Evolutionary conservation across 2,113 vertebrate genomes (phyloP).

Genomic region (Eurypyga helias): DNA sequence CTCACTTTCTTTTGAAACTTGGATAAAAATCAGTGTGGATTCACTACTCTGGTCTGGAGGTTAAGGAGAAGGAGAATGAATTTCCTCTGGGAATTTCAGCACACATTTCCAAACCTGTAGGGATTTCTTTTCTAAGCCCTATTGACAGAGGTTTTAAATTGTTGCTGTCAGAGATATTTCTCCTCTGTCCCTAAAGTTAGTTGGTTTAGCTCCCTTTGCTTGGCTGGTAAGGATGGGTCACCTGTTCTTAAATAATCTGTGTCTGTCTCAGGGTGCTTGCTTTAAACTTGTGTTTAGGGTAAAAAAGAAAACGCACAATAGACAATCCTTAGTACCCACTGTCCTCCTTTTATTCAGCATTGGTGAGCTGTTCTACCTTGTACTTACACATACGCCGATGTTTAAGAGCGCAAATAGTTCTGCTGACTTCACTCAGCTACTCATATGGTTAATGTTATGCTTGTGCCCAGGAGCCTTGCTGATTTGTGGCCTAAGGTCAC

Average conservation of each 20-base stretch:
- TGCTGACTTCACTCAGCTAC: neutral
- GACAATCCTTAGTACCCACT: neutral
- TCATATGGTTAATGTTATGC: constrained; percentile 26
- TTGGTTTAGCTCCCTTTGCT: neutral
- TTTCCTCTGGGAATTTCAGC: neutral
- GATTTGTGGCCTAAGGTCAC: constrained; percentile 61
- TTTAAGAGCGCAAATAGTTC: neutral
- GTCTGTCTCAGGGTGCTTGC: neutral
- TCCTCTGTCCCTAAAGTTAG: neutral
- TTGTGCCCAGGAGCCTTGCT: constrained; percentile 28
- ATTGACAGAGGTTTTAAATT: neutral
- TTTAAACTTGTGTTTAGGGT: neutral
- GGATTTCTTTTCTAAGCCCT: neutral
- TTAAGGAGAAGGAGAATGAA: neutral
- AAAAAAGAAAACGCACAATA: neutral
- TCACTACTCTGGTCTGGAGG: neutral
- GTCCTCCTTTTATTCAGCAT: neutral
- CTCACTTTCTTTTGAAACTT: neutral
- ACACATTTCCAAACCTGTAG: neutral
- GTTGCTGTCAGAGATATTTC: neutral
- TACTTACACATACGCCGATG: neutral
- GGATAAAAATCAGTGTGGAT: neutral
- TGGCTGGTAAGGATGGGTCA: neutral
- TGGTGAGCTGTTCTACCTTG: neutral
- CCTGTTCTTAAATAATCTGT: neutral